Evolutionary conservation across 2,113 vertebrate species (phyloP).

Genomic region (Axis porcinus): DNA sequence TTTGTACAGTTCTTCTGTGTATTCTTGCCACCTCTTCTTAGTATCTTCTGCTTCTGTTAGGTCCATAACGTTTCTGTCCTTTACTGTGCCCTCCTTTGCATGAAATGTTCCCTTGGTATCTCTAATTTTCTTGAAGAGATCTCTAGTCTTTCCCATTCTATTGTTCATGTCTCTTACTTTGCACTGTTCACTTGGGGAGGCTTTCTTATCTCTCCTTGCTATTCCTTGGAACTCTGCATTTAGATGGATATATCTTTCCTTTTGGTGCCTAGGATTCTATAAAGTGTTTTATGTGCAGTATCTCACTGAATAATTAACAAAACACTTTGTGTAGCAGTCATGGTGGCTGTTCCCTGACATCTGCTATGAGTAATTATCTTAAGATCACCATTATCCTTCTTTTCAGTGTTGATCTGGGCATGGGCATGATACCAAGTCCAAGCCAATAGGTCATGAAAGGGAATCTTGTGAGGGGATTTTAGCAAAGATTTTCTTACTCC

Average conservation of each 20-base stretch:
- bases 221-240: background rate
- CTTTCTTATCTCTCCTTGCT: background rate
- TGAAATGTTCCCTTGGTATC: background rate
- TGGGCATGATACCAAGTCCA: background rate
- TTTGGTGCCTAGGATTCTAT: background rate
- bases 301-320: background rate
- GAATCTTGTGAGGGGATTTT: background rate
- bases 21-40: background rate
- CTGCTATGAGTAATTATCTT: background rate
- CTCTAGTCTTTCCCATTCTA: background rate
- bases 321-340: background rate
- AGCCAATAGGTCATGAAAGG: background rate
- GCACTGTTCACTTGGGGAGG: background rate
- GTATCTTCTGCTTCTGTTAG: background rate
- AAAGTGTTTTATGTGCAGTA: background rate
- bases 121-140: background rate
- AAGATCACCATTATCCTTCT: background rate
- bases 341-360: background rate
- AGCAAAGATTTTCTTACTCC: background rate
- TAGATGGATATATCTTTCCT: background rate
- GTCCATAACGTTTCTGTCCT: fast-evolving
- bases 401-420: background rate
- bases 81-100: fast-evolving
- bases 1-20: background rate
- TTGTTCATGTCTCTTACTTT: background rate